Percentiles rank a stretch among this genome's conserved stretches.
These are phyloP conservation scores for Zosterops pallidus DNA, from an alignment of 2,113 vertebrate species.

Conservation along the genomic window DNA sequence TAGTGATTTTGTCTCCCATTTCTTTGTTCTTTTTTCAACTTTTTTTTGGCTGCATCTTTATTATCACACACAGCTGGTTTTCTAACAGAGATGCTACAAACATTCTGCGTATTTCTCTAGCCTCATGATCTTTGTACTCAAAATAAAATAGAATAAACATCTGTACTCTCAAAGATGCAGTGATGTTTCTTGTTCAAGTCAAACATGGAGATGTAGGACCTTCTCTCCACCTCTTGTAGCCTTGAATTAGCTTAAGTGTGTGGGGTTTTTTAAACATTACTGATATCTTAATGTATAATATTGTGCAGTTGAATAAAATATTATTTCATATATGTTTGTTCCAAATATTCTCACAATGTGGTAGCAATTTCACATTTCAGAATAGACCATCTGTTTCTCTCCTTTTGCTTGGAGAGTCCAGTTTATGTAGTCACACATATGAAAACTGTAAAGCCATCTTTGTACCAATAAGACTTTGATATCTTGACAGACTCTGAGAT, in stretches of 20 bases:
- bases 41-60: background rate
- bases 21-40: background rate
- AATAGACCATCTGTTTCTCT: conserved; percentile 34
- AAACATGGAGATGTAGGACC: background rate
- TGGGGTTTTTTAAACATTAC: background rate
- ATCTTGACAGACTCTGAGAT: background rate
- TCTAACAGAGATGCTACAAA: background rate
- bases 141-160: background rate
- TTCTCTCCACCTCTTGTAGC: background rate
- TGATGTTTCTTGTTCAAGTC: background rate
- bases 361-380: conserved; percentile 19
- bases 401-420: conserved; percentile 20
- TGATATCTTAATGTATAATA: background rate
- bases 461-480: background rate
- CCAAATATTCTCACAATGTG: background rate
- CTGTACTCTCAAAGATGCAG: background rate
- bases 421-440: conserved; percentile 1
- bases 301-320: background rate
- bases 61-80: background rate
- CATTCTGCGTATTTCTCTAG: background rate
- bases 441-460: conserved; percentile 22
- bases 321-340: background rate
- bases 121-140: background rate
- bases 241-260: background rate
- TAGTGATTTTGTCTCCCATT: background rate